These are phyloP conservation scores for Psittacula derbiana DNA, from an alignment of 2,797 vertebrate genomes.

Conservation along the genomic window DNA sequence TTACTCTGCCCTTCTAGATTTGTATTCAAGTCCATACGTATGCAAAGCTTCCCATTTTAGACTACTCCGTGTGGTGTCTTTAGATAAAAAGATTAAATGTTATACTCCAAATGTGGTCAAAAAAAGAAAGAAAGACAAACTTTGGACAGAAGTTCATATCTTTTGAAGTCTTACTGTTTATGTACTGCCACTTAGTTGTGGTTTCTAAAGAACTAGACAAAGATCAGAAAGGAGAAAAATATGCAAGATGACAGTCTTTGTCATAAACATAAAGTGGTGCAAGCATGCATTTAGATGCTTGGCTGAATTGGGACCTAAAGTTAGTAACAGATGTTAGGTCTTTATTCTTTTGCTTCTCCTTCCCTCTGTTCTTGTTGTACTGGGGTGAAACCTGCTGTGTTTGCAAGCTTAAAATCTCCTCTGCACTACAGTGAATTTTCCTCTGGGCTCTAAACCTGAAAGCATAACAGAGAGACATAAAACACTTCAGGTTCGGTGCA, in stretches of 20 bases:
- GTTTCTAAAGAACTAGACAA: background rate
- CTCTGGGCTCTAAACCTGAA: background rate
- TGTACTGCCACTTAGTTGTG: background rate
- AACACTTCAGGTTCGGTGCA: background rate
- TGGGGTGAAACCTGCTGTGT: background rate
- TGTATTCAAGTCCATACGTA: background rate
- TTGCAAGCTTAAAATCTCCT: background rate
- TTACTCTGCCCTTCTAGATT: background rate
- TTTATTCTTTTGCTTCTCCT: background rate
- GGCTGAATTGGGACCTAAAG: background rate
- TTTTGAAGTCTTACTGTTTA: background rate
- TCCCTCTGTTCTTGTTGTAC: rapidly evolving
- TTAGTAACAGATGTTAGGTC: background rate
- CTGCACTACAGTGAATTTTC: background rate
- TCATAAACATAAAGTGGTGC: background rate
- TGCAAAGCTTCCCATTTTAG: background rate
- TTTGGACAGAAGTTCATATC: background rate
- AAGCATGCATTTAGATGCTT: background rate
- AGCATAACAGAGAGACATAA: background rate
- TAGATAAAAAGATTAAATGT: background rate
- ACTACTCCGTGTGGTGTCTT: rapidly evolving
- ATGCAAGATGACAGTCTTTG: background rate
- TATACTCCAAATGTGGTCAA: background rate
- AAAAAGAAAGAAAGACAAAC: background rate
- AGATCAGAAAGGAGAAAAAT: background rate